Evolutionary conservation across 1,140 invertebrate genomes (phyloP).

Genomic region (Augochlora pura): DNA sequence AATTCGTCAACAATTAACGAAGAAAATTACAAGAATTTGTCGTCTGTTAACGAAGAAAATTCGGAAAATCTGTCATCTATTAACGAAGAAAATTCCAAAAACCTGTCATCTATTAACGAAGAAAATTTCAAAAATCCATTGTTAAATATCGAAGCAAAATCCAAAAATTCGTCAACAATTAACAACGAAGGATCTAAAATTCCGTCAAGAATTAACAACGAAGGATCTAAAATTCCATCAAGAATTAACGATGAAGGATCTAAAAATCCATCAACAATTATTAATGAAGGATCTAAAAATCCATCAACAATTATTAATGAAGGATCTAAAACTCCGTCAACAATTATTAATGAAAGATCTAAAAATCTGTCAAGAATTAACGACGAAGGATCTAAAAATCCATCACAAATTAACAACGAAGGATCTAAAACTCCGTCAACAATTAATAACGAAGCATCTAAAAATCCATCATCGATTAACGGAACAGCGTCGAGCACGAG

Average conservation of each 20-base stretch:
- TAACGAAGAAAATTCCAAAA: neutral
- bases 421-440: neutral
- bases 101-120: too few relatives aligned
- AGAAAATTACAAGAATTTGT: too few relatives aligned
- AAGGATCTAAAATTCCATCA: neutral
- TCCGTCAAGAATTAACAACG: neutral
- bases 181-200: constrained; percentile 1
- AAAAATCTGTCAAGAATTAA: too few relatives aligned
- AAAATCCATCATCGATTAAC: neutral
- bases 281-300: neutral
- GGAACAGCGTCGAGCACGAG: neutral
- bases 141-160: too few relatives aligned
- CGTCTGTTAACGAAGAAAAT: too few relatives aligned
- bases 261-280: neutral
- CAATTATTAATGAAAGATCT: neutral
- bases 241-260: neutral
- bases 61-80: too few relatives aligned
- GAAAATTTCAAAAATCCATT: neutral
- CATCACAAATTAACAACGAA: neutral
- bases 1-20: too few relatives aligned
- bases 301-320: neutral
- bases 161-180: neutral
- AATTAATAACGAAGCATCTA: neutral
- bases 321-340: neutral
- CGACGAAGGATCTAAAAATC: too few relatives aligned